Conservation (phyloP, 2,113 vertebrate species). For the Drymodes brunneopygia region DNA sequence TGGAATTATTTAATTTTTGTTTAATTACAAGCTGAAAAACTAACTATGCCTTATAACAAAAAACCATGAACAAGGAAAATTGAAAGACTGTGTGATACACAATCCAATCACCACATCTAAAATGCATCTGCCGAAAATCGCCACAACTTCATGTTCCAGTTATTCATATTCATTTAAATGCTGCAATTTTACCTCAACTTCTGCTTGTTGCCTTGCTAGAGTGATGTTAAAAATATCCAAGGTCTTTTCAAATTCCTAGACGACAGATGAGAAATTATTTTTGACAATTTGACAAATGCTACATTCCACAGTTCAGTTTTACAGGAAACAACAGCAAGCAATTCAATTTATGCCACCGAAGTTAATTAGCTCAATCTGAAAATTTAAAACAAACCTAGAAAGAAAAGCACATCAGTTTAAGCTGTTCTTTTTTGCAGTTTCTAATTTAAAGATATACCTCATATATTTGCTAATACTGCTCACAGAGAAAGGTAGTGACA, state of each 20-base stretch:
- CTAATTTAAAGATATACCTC: background rate
- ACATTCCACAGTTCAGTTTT: background rate
- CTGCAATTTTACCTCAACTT: constrained; percentile 87
- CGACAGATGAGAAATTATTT: constrained; percentile 13
- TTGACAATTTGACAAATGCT: background rate
- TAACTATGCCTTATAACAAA: background rate
- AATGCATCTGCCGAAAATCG: background rate
- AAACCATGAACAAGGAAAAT: background rate
- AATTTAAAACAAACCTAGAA: background rate
- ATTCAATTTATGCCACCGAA: background rate
- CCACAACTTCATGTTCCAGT: background rate
- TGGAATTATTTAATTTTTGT: background rate
- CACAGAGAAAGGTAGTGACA: background rate
- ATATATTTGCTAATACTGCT: background rate
- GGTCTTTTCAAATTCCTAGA: constrained; percentile 82
- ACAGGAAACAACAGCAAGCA: background rate
- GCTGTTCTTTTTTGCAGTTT: background rate
- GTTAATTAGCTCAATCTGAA: background rate
- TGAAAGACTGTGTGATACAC: background rate
- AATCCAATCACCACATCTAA: background rate
- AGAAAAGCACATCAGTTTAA: background rate
- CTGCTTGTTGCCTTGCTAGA: constrained; percentile 91
- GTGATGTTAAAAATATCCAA: constrained; percentile 98
- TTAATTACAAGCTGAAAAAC: background rate
- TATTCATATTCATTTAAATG: background rate